phyloP scores from a whole-genome alignment of 2,888 invertebrate species.

The Parascotia fuliginaria region DNA sequence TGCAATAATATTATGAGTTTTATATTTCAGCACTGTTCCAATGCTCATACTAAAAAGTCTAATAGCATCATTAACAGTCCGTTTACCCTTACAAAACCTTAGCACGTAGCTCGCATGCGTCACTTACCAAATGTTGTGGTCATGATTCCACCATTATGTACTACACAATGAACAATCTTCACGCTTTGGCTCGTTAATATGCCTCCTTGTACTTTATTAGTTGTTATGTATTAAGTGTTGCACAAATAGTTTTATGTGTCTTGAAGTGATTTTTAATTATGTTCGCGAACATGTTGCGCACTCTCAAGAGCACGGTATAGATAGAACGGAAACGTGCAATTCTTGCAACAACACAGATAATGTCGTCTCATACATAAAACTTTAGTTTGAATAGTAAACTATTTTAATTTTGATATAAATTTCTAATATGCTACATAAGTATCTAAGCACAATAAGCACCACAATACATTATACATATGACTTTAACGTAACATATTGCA shows the following conservation, averaged over 20 bases:
- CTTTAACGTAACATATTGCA: not conserved
- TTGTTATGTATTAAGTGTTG: conserved; percentile 11
- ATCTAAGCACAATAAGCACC: too few species aligned
- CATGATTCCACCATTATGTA: conserved; percentile 23
- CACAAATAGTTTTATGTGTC: not conserved
- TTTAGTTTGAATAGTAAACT: too few species aligned
- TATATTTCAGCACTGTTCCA: not conserved
- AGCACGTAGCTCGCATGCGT: conserved; percentile 15
- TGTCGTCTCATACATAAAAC: too few species aligned
- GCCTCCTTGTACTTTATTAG: conserved; percentile 19
- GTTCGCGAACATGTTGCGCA: not conserved
- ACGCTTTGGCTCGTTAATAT: conserved; percentile 21
- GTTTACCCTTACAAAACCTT: not conserved
- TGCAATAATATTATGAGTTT: too few species aligned
- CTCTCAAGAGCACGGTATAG: not conserved
- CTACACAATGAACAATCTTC: conserved; percentile 27
- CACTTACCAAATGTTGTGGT: conserved; percentile 24
- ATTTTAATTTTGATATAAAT: too few species aligned
- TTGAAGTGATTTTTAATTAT: not conserved
- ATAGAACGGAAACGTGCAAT: not conserved
- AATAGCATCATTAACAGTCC: not conserved
- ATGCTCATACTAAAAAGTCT: not conserved
- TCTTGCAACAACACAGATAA: conserved; percentile 1
- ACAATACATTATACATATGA: too few species aligned
- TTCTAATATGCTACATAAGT: too few species aligned